Percentiles rank a stretch among this genome's conserved stretches.
Evolutionary conservation across 2,888 invertebrate genomes (phyloP).

Genomic region (Pardosa pseudoannulata): DNA sequence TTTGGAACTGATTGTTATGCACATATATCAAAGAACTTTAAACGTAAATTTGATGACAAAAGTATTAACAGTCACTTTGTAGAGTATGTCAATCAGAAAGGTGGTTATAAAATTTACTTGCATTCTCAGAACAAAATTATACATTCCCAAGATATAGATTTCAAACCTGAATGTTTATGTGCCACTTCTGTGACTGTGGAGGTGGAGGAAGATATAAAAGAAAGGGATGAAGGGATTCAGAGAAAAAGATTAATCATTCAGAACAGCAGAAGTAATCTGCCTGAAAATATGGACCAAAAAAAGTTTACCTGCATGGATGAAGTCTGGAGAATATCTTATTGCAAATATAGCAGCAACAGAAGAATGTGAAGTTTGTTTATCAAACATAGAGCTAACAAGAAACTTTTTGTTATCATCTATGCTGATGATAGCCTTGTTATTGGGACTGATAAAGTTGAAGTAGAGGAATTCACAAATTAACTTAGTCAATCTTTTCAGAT

Average conservation of each 20-base stretch:
- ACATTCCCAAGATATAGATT: conserved; percentile 16
- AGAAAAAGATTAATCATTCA: background rate
- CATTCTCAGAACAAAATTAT: conserved; percentile 4
- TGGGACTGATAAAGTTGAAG: background rate
- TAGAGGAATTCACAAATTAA: background rate
- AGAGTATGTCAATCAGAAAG: conserved; percentile 16
- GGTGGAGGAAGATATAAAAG: conserved; percentile 4
- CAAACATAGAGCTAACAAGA: conserved; percentile 44
- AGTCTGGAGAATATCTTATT: background rate
- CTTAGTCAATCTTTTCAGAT: background rate
- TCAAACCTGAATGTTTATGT: conserved; percentile 20
- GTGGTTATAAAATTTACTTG: conserved; percentile 18
- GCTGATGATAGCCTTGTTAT: conserved; percentile 73
- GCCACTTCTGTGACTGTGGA: conserved; percentile 16
- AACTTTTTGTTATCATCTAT: conserved; percentile 54
- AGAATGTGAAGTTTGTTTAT: conserved; percentile 61
- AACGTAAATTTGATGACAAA: conserved; percentile 28
- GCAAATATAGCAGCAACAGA: background rate
- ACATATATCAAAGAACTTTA: conserved; percentile 13
- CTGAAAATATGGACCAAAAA: background rate
- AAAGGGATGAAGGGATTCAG: background rate
- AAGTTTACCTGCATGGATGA: background rate
- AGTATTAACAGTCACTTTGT: conserved; percentile 18
- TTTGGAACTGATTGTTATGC: conserved; percentile 26
- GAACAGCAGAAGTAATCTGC: background rate